Base-by-base conservation (phyloP, 1,140 invertebrate species). In the Yoshiicerus persimilis region DNA sequence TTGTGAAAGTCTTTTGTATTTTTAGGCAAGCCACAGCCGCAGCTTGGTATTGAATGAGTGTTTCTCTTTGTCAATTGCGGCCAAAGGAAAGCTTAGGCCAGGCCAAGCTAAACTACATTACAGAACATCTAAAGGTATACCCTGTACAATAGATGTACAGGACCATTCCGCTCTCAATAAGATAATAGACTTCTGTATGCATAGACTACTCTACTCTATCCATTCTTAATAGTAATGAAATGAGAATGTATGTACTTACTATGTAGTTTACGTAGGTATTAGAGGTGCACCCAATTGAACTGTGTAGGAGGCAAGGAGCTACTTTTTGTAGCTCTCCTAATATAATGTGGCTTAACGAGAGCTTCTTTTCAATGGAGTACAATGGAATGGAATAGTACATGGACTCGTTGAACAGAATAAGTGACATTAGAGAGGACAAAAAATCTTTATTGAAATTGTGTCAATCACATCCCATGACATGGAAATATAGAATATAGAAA, bases 41-140 rank as follows among this genome's bases (percentile, higher is more conserved):
- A 80, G 75, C 30, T 23, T 70, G 66, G 66, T 70, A 80, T 80
- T 80, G 75, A 80, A 38, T 20, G 75, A 80, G 34, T 80, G 75
- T 80, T 80, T 80, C 32, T n/a, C 75, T 80, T 80, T 80, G 75
- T 80, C 32, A 80, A 80, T 38, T 80, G 75, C 20, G 66, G 25
- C 66, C 66, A 32, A 32, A 13, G 66, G 9, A 27, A 70, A 27
- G 30, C 27, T 30, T 4, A 32, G 66, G 25, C 66, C 30, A 70
- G 16, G 20, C 47, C n/a, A 16, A 56, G 47, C 47, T 56, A 56
- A 56, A 56, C 47, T 56, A 56, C 47, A 56, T 56, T 56, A 56
- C n/a, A 16, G 47, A n/a, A 56, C 47, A n/a, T 56, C n/a, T 56
- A n/a, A 16, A 56, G 16, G n/a, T 56, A 56, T 56, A 56, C n/a